These are phyloP conservation scores for Ruditapes philippinarum DNA, from an alignment of 1,140 invertebrate species.

Conservation along the genomic window DNA sequence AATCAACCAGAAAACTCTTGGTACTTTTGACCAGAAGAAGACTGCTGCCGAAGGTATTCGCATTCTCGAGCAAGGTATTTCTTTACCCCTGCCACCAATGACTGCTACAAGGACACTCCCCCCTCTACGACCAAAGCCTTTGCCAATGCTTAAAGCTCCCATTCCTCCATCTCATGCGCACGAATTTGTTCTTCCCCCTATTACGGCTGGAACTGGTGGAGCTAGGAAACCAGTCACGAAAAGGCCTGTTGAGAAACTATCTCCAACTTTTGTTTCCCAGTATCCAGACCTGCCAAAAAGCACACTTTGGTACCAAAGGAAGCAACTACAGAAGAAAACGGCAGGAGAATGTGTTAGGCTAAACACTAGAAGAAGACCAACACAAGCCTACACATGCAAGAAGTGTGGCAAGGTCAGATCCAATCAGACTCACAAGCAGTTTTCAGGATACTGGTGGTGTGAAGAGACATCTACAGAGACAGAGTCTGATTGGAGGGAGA, in stretches of 20 bases:
- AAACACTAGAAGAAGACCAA: not conserved
- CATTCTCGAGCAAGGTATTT: not conserved
- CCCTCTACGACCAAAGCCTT: not conserved
- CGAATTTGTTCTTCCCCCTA: not conserved
- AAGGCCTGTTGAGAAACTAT: too few species aligned
- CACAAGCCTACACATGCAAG: not conserved
- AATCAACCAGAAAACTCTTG: not conserved
- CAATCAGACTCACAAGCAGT: not conserved
- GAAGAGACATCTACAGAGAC: not conserved
- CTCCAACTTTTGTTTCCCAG: too few species aligned
- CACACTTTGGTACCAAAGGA: not conserved
- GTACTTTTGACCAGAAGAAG: not conserved
- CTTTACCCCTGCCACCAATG: not conserved
- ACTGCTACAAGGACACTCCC: not conserved
- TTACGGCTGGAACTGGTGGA: not conserved
- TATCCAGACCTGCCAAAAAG: not conserved
- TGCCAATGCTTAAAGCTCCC: not conserved
- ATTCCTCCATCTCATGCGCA: not conserved
- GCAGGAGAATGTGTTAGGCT: not conserved
- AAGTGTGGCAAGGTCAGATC: not conserved
- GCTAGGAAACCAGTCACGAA: not conserved
- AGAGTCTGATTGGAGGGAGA: constrained; percentile 1
- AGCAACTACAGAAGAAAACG: not conserved
- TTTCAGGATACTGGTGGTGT: not conserved
- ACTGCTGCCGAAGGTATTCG: not conserved